Evolutionary conservation across 2,797 vertebrate genomes (phyloP).

Genomic region (Peromyscus nudipes): DNA sequence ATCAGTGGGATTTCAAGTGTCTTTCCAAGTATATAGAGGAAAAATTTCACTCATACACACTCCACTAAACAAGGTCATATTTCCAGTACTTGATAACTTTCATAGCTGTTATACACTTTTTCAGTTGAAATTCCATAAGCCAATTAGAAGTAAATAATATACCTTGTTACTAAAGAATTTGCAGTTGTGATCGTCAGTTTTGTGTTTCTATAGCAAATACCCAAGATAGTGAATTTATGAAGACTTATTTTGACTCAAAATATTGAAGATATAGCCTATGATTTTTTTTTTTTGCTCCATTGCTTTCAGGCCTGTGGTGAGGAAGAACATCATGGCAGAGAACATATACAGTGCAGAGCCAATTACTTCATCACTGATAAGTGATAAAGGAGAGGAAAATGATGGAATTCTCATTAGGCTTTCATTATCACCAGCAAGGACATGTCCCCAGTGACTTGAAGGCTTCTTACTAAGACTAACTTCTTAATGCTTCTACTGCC

Average conservation of each 20-base stretch:
- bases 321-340: not conserved
- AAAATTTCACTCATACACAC: not conserved
- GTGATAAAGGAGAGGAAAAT: not conserved
- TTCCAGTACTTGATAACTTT: not conserved
- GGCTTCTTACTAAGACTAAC: too few species aligned
- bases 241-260: not conserved
- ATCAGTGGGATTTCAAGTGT: not conserved
- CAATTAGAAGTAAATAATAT: not conserved
- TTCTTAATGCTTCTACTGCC: not conserved
- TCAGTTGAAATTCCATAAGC: not conserved
- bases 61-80: not conserved
- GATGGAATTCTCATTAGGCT: not conserved
- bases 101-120: not conserved
- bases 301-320: not conserved
- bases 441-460: not conserved
- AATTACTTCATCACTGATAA: not conserved
- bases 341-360: not conserved
- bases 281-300: not conserved
- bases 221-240: not conserved
- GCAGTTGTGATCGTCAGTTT: not conserved
- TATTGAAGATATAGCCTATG: not conserved
- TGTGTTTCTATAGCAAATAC: not conserved
- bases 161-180: not conserved
- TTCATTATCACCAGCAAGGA: not conserved
- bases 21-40: not conserved